phyloP scores from a whole-genome alignment of 2,113 vertebrate genomes.

The Gallinago undulata region DNA sequence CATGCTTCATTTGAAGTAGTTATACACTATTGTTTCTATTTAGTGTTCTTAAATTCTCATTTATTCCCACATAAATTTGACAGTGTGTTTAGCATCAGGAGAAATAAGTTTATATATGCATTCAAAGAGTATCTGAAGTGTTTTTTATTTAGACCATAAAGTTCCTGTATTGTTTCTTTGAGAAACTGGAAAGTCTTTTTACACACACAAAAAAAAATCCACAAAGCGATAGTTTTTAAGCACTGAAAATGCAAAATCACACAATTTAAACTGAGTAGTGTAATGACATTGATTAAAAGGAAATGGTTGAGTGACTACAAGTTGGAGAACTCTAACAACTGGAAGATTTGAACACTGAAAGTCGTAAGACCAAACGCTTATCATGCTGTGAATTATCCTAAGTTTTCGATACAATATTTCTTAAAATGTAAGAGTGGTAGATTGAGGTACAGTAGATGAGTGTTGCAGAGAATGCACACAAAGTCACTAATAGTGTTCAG shows the following conservation, averaged over 20 bases:
- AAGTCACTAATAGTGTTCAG: not conserved
- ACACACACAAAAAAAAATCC: not conserved
- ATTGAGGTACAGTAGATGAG: not conserved
- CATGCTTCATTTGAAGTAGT: not conserved
- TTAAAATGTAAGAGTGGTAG: not conserved
- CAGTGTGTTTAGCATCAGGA: not conserved
- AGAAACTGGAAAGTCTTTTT: not conserved
- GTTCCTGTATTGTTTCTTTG: not conserved
- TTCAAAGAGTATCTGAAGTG: not conserved
- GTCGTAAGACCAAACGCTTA: not conserved
- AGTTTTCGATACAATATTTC: not conserved
- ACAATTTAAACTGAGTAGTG: not conserved
- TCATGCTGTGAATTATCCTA: not conserved
- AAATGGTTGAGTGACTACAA: not conserved
- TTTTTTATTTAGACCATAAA: not conserved
- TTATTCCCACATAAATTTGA: slow-evolving; percentile 21
- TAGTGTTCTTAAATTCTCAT: slow-evolving; percentile 7
- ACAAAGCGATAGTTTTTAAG: not conserved
- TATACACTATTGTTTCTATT: not conserved
- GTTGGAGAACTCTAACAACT: not conserved
- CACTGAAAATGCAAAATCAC: not conserved
- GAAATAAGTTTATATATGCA: not conserved
- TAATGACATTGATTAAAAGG: not conserved
- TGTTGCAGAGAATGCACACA: not conserved
- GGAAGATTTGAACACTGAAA: not conserved